Base-by-base conservation (phyloP, 2,888 invertebrate species). In the Aleiodes leptofemur region DNA sequence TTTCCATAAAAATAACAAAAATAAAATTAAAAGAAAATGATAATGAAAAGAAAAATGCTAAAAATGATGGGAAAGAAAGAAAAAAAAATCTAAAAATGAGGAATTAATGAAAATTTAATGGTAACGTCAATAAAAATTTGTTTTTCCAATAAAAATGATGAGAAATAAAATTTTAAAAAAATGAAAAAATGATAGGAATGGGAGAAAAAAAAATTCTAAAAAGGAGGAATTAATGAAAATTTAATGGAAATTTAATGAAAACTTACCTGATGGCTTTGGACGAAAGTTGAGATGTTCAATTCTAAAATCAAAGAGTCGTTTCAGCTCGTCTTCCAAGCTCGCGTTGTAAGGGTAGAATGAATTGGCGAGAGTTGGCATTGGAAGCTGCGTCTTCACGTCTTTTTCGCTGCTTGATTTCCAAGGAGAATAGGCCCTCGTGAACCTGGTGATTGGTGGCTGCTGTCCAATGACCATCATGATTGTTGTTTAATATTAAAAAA, bases 271-370 rank as follows among this genome's bases (percentile, higher is more conserved):
- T 1, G 80, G 82, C 9, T 43, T 14, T 6, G 72, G 8, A 38
- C 11, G 51, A 9, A 0, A 53, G 7, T 16, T 50, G 43, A 0
- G 56, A 16, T 34, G 31, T 8, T 38, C 23, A 8, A 57, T 48
- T 73, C 73, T 13, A 73, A 82, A 82, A 53, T 84, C 77, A 73
- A 88, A 88, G 4, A 88, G 82, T 59, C 87, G 80, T 53, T 81
- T 83, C 23, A 88, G 77, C 69, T 88, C 87, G 2, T 88, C 88
- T 34, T 86, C 85, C 53, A 88, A 77, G 55, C 88, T 88, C 8
- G 83, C 83, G 71, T 88, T 88, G 68, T 84, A 81, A 8, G 88
- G 87, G 29, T 83, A 88, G n/a, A 85, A 80, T 11, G 79, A 76
- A 64, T 84, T 83, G 5, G 81, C 72, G 38, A 82, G 76, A 29